phyloP scores from a whole-genome alignment of 2,888 invertebrate species.

The Brenthis daphne region DNA sequence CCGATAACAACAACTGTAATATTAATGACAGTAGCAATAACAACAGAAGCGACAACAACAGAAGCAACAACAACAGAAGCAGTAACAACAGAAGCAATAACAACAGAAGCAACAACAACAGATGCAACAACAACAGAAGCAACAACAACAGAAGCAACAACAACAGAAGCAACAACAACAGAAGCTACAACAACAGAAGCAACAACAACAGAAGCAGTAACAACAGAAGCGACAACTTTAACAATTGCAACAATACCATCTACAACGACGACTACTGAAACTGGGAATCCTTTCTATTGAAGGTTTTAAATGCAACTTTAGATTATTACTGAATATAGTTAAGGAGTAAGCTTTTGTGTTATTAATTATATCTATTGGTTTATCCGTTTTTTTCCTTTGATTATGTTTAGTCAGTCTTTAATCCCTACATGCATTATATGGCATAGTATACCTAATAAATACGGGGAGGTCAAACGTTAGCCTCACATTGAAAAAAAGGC shows the following conservation, averaged over 20 bases:
- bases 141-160: conserved; percentile 15
- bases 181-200: conserved; percentile 3
- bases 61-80: conserved; percentile 7
- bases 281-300: conserved; percentile 35
- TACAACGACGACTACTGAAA: conserved; percentile 14
- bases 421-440: too few species aligned
- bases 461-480: too few species aligned
- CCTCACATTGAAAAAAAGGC: too few species aligned
- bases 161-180: conserved; percentile 9
- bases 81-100: neutral
- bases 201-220: conserved; percentile 3
- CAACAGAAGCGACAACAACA: neutral
- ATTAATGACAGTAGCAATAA: conserved; percentile 4
- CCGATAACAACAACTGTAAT: conserved; percentile 9
- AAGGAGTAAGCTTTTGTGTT: neutral
- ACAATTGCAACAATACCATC: conserved; percentile 14
- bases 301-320: neutral
- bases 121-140: conserved; percentile 11
- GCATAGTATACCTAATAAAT: too few species aligned
- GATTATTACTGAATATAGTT: neutral
- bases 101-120: conserved; percentile 20
- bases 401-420: too few species aligned
- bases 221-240: conserved; percentile 7
- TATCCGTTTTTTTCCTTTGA: too few species aligned
- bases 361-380: neutral